Percentiles rank a stretch among this genome's conserved stretches.
These are phyloP conservation scores for Drosophila basisetae DNA, from an alignment of 2,888 invertebrate genomes.

Conservation along the genomic window DNA sequence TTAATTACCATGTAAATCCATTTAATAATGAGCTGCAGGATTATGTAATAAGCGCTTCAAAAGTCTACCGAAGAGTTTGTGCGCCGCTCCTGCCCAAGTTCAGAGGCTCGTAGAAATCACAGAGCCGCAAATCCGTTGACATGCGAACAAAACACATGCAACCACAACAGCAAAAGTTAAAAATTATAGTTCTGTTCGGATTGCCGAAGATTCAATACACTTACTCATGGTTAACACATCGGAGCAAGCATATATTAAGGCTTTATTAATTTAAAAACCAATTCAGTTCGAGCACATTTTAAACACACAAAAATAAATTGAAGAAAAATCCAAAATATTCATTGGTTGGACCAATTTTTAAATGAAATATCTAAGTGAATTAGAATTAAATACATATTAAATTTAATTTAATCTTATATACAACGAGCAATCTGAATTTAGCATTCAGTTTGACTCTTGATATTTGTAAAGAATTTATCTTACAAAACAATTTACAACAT, in stretches of 20 bases:
- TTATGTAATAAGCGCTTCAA: constrained; percentile 56
- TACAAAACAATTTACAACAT: background rate
- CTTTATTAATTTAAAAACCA: background rate
- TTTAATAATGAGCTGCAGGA: constrained; percentile 68
- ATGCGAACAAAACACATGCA: constrained; percentile 19
- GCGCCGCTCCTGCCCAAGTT: constrained; percentile 22
- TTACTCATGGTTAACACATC: background rate
- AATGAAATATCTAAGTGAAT: background rate
- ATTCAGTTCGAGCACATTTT: background rate
- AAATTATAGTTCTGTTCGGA: background rate
- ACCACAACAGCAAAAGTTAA: constrained; percentile 2
- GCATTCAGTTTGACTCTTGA: background rate
- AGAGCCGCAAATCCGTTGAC: constrained; percentile 56
- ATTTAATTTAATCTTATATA: background rate
- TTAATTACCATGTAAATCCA: constrained; percentile 60
- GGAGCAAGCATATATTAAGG: background rate
- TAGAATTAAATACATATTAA: too few relatives aligned
- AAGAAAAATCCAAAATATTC: too few relatives aligned
- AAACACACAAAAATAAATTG: too few relatives aligned
- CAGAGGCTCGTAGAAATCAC: constrained; percentile 53
- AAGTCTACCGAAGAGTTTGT: constrained; percentile 24
- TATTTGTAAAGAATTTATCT: background rate
- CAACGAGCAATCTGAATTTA: background rate
- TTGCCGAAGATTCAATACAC: background rate
- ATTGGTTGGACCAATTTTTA: background rate